Conservation (phyloP, 2,888 invertebrate species). For the Sesia apiformis region DNA sequence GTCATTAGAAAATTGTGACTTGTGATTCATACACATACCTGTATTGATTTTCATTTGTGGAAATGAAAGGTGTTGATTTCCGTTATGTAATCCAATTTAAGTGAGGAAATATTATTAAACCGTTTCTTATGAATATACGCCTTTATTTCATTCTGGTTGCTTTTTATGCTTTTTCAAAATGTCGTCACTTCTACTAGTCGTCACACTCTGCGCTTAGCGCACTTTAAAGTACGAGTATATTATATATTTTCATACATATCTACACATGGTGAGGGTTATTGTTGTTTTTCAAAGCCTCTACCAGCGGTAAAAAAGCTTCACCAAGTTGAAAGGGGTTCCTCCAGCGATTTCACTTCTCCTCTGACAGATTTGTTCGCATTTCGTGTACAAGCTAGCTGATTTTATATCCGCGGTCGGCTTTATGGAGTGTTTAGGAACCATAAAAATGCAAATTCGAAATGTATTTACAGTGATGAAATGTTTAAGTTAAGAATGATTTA, state of each 20-base stretch:
- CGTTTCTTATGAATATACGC: too few species aligned
- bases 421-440: slow-evolving; percentile 52
- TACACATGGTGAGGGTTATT: slow-evolving; percentile 53
- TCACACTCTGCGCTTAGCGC: slow-evolving; percentile 14
- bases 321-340: slow-evolving; percentile 46
- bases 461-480: slow-evolving; percentile 28
- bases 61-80: too few species aligned
- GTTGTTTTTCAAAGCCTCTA: slow-evolving; percentile 65
- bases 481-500: slow-evolving; percentile 20
- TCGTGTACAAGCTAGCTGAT: slow-evolving; percentile 32
- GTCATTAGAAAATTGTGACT: too few species aligned
- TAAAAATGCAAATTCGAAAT: slow-evolving; percentile 55
- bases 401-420: slow-evolving; percentile 52
- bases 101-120: too few species aligned
- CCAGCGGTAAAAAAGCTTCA: slow-evolving; percentile 36
- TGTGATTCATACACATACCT: too few species aligned
- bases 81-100: too few species aligned
- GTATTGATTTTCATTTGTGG: too few species aligned
- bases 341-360: slow-evolving; percentile 32
- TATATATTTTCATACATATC: slow-evolving; percentile 55
- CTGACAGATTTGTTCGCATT: slow-evolving; percentile 45
- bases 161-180: too few species aligned
- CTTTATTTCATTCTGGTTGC: too few species aligned
- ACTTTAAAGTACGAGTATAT: slow-evolving; percentile 53
- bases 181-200: too few species aligned